Conservation (phyloP, 2,888 invertebrate genomes). For the Noctua janthina region DNA sequence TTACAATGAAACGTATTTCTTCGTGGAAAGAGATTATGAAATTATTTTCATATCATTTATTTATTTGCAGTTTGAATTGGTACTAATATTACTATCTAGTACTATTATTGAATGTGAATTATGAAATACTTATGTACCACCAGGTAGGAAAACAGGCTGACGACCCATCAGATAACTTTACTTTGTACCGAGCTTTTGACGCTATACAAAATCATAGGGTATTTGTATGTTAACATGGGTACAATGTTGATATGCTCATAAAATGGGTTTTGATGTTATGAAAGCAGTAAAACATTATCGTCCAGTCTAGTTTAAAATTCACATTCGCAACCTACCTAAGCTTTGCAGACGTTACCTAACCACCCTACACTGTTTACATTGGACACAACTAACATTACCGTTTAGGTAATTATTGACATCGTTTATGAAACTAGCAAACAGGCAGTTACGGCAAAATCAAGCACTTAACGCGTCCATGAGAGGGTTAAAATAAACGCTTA, state of each 20-base stretch:
- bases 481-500: conserved; percentile 41
- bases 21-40: not conserved
- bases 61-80: not conserved
- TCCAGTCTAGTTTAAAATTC: not conserved
- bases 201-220: not conserved
- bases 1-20: conserved; percentile 7
- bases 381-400: not conserved
- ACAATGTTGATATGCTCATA: not conserved
- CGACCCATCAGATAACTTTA: not conserved
- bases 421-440: conserved; percentile 21
- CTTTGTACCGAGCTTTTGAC: not conserved
- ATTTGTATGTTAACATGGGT: not conserved
- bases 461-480: conserved; percentile 29
- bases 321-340: not conserved
- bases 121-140: not conserved
- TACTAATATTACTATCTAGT: not conserved
- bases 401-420: conserved; percentile 18
- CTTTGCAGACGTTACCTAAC: not conserved
- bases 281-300: not conserved
- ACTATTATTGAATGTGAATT: not conserved
- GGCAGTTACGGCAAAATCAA: conserved; percentile 27
- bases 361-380: not conserved
- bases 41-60: conserved; percentile 11
- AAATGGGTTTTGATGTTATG: not conserved
- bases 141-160: not conserved